These are phyloP conservation scores for Phymorhynchus buccinoides DNA, from an alignment of 1,140 invertebrate genomes.

Conservation along the genomic window DNA sequence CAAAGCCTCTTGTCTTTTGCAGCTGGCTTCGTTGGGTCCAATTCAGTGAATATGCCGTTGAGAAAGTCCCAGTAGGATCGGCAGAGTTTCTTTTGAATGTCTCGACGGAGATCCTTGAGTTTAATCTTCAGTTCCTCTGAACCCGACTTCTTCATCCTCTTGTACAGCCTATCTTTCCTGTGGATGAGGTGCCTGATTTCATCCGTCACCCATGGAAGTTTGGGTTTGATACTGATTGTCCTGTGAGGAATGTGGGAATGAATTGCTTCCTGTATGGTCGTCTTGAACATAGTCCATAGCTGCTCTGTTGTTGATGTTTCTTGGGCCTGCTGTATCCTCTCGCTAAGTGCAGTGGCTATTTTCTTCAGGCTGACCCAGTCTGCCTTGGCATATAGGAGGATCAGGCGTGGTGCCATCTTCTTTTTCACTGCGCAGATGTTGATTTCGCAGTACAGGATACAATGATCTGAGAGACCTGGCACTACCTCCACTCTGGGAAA, in stretches of 20 bases:
- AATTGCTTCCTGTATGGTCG: background rate
- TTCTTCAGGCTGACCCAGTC: background rate
- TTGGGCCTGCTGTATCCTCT: background rate
- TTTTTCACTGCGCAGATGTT: no score
- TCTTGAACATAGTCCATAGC: background rate
- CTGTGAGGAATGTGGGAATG: background rate
- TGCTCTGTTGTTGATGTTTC: background rate
- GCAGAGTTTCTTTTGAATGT: background rate
- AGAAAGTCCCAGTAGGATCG: background rate
- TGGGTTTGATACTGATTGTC: background rate
- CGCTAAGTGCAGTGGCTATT: background rate
- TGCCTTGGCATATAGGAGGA: no score
- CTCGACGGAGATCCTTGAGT: background rate
- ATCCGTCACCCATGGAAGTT: background rate
- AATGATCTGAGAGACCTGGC: no score
- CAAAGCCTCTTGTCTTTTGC: no score
- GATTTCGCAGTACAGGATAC: no score
- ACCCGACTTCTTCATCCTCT: background rate
- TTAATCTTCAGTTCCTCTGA: slow-evolving; percentile 18
- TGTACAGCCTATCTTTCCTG: background rate
- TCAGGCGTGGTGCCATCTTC: no score
- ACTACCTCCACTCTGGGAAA: no score
- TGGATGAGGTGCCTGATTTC: background rate
- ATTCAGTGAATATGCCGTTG: slow-evolving; percentile 17
- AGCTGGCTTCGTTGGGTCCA: no score